Evolutionary conservation across 2,888 invertebrate species (phyloP).

Genomic region (Xylota segnis): DNA sequence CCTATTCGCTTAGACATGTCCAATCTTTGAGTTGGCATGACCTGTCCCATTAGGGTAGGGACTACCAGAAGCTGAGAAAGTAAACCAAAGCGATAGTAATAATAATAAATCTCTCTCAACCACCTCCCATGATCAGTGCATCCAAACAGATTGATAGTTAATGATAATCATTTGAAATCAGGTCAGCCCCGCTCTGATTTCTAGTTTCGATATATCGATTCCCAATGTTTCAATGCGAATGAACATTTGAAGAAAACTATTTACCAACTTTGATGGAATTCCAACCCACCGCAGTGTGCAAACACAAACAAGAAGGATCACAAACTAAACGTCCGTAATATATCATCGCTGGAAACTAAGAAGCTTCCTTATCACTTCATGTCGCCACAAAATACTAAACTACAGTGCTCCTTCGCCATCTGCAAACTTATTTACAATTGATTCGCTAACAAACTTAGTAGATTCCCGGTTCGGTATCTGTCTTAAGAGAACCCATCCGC

Average conservation of each 20-base stretch:
- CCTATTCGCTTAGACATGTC: too few species aligned
- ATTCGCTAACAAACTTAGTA: constrained; percentile 70
- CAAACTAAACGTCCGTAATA: constrained; percentile 11
- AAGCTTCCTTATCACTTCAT: constrained; percentile 61
- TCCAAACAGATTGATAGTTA: too few species aligned
- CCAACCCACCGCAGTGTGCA: not conserved
- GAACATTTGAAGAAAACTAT: not conserved
- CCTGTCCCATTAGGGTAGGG: too few species aligned
- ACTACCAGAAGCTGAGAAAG: too few species aligned
- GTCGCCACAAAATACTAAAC: constrained; percentile 64
- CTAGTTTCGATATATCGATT: too few species aligned
- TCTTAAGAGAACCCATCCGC: constrained; percentile 7
- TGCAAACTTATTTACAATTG: constrained; percentile 69
- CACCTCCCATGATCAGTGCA: too few species aligned
- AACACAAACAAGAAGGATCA: constrained; percentile 3
- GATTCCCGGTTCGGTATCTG: not conserved
- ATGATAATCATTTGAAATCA: too few species aligned
- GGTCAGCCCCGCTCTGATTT: too few species aligned
- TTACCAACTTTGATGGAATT: constrained; percentile 14
- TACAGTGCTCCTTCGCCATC: constrained; percentile 30
- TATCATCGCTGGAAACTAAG: constrained; percentile 22
- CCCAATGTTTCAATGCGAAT: not conserved
- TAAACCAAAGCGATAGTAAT: too few species aligned
- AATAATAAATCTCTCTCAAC: too few species aligned
- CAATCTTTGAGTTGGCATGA: too few species aligned